Percentiles rank a stretch among this genome's conserved stretches.
Evolutionary conservation across 2,113 vertebrate species (phyloP).

Genomic region (Nothoprocta perdicaria): DNA sequence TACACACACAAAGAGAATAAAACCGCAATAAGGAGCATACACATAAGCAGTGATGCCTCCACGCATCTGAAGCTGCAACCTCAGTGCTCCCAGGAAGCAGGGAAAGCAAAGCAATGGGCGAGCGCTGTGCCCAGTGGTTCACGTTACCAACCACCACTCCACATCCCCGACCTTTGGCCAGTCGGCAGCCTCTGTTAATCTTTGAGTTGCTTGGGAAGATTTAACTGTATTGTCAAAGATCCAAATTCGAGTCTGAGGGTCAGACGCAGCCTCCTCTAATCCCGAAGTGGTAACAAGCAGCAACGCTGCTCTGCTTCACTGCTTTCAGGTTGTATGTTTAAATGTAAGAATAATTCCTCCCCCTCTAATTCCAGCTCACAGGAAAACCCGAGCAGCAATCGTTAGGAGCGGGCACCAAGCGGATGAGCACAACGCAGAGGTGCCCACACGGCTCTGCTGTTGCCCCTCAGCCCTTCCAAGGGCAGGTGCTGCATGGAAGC

Average conservation of each 20-base stretch:
- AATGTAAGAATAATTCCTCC: fast-evolving
- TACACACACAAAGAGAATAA: background rate
- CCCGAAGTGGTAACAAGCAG: background rate
- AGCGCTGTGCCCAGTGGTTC: background rate
- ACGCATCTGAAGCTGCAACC: background rate
- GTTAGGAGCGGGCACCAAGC: background rate
- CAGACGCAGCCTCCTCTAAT: fast-evolving
- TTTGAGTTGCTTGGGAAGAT: slow-evolving; percentile 26
- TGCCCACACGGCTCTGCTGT: background rate
- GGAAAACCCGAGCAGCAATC: fast-evolving
- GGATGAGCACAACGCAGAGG: fast-evolving
- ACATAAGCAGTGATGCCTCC: background rate
- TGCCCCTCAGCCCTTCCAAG: background rate
- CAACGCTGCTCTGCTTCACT: background rate
- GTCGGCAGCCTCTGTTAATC: background rate
- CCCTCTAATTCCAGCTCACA: background rate
- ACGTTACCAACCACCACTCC: slow-evolving; percentile 14
- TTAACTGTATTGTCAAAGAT: slow-evolving; percentile 37
- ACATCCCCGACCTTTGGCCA: slow-evolving; percentile 31
- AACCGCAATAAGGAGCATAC: background rate
- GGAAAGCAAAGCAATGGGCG: background rate
- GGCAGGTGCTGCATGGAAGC: background rate
- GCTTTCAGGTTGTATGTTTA: background rate
- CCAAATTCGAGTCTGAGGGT: background rate
- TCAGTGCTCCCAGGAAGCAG: background rate